These are phyloP conservation scores for Lepisosteus oculatus DNA, from an alignment of 2,113 vertebrate species.

Conservation along the genomic window DNA sequence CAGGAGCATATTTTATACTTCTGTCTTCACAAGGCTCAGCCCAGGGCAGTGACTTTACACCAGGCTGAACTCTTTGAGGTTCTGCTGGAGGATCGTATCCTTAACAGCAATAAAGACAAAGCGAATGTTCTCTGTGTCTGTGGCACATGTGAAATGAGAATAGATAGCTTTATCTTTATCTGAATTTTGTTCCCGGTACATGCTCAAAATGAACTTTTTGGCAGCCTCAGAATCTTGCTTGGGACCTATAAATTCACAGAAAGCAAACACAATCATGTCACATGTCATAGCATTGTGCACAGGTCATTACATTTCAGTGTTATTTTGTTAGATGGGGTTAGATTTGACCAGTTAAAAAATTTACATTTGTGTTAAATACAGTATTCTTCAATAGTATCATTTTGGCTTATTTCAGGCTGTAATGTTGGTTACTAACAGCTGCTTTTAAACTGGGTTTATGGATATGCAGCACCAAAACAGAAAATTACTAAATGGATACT, in stretches of 20 bases:
- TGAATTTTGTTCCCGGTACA: constrained; percentile 82
- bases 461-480: not conserved
- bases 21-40: not conserved
- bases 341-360: no score
- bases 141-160: constrained; percentile 82
- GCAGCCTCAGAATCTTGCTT: constrained; percentile 70
- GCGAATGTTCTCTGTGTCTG: constrained; percentile 84
- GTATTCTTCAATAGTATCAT: no score
- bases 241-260: constrained; percentile 59
- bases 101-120: constrained; percentile 83
- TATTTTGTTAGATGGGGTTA: no score
- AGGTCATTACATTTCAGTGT: no score
- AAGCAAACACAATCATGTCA: not conserved
- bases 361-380: no score
- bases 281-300: no score
- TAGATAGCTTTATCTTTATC: constrained; percentile 82
- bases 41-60: constrained; percentile 48
- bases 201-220: constrained; percentile 82
- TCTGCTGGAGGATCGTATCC: constrained; percentile 85
- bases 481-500: not conserved
- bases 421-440: no score
- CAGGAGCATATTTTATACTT: no score
- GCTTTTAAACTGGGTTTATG: not conserved
- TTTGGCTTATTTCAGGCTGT: no score
- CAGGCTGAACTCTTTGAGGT: constrained; percentile 78